Conservation (phyloP, 2,797 vertebrate genomes). For the Channa striata region DNA sequence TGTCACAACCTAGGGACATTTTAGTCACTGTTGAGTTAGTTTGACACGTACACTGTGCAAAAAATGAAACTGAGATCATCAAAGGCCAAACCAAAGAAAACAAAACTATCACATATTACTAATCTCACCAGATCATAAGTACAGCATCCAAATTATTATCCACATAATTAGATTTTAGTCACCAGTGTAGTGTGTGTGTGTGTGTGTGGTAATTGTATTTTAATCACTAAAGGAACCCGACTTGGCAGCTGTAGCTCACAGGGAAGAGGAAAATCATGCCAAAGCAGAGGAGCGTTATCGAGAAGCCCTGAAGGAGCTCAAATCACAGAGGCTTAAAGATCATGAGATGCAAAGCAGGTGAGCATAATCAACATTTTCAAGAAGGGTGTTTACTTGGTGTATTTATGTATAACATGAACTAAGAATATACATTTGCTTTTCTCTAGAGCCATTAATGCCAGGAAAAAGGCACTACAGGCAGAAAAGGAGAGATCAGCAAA, state of each 20-base stretch:
- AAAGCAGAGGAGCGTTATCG: constrained; percentile 88
- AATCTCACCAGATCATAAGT: not conserved
- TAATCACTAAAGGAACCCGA: constrained; percentile 86
- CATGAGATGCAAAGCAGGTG: constrained; percentile 85
- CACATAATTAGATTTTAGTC: not conserved
- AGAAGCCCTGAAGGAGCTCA: constrained; percentile 90
- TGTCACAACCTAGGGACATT: not conserved
- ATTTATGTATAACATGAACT: not conserved
- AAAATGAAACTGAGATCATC: not conserved
- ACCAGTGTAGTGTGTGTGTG: no score
- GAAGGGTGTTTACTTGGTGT: not conserved
- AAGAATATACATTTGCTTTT: not conserved
- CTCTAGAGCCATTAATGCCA: constrained; percentile 81
- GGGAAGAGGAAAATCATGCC: constrained; percentile 82
- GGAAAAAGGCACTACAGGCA: constrained; percentile 86
- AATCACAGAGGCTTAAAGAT: constrained; percentile 84
- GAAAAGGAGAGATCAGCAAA: constrained; percentile 91
- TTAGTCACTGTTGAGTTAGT: not conserved
- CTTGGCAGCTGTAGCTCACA: constrained; percentile 81
- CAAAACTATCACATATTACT: not conserved
- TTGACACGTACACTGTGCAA: not conserved
- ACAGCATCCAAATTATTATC: not conserved
- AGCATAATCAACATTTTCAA: constrained; percentile 10
- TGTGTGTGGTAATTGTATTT: not conserved
- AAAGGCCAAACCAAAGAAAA: not conserved